Evolutionary conservation across 2,888 invertebrate species (phyloP).

Genomic region (Drosophila paracracens): DNA sequence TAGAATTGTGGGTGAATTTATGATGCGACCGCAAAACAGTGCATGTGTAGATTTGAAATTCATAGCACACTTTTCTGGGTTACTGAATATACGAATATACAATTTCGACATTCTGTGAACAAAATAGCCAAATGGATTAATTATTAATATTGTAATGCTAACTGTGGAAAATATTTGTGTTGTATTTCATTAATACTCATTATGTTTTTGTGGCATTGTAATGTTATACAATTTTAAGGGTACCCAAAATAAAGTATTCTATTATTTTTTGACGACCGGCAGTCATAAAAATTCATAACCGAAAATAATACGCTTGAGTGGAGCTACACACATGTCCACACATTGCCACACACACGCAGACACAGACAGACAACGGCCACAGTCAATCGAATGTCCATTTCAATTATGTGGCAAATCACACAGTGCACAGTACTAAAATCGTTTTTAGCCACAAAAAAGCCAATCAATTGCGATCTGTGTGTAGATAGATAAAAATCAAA

Average conservation of each 20-base stretch:
- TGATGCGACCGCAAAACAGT: constrained; percentile 4
- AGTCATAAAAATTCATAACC: constrained; percentile 71
- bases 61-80: constrained; percentile 42
- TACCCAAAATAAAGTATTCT: constrained; percentile 58
- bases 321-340: constrained; percentile 11
- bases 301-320: constrained; percentile 57
- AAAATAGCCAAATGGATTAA: constrained; percentile 66
- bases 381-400: constrained; percentile 35
- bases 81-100: constrained; percentile 39
- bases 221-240: constrained; percentile 47
- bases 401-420: constrained; percentile 65
- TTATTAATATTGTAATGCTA: constrained; percentile 55
- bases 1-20: constrained; percentile 19
- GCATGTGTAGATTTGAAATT: constrained; percentile 16
- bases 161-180: constrained; percentile 20
- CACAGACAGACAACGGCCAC: constrained; percentile 4
- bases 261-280: constrained; percentile 54
- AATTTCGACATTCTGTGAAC: constrained; percentile 64
- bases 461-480: constrained; percentile 48
- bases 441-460: constrained; percentile 37
- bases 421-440: constrained; percentile 23
- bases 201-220: constrained; percentile 14
- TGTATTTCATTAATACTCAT: constrained; percentile 38
- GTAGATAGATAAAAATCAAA: constrained; percentile 67
- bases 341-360: constrained; percentile 12